Percentiles rank a stretch among this genome's conserved stretches.
These are phyloP conservation scores for Mesoligia furuncula DNA, from an alignment of 2,888 invertebrate genomes.

Conservation along the genomic window DNA sequence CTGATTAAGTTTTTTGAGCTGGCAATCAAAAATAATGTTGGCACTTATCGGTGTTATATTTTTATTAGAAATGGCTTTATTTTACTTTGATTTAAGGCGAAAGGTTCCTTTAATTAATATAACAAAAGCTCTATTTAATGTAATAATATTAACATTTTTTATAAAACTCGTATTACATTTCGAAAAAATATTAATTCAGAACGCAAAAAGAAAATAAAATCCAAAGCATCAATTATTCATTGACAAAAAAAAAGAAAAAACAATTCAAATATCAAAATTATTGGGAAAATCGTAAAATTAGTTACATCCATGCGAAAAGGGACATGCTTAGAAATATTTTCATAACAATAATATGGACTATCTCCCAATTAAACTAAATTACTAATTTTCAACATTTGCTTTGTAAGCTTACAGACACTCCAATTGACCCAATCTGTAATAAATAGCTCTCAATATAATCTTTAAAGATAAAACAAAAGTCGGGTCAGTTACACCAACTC, in stretches of 20 bases:
- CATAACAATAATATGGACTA: not conserved
- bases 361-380: not conserved
- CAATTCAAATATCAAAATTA: conserved; percentile 52
- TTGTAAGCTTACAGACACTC: conserved; percentile 20
- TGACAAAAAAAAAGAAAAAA: conserved; percentile 30
- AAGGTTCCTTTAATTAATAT: not conserved
- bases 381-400: conserved; percentile 60
- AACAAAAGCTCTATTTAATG: not conserved
- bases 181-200: conserved; percentile 50
- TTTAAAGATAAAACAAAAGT: too few relatives aligned
- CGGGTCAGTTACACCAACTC: too few relatives aligned
- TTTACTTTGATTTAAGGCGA: too few relatives aligned
- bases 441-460: not conserved
- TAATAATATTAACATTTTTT: not conserved
- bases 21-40: too few relatives aligned
- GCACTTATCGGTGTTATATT: too few relatives aligned
- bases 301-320: conserved; percentile 65
- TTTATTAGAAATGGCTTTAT: too few relatives aligned
- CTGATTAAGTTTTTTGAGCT: not conserved
- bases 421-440: not conserved
- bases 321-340: conserved; percentile 42
- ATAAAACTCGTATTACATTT: conserved; percentile 54
- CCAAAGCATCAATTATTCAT: conserved; percentile 46
- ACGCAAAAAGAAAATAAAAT: conserved; percentile 51
- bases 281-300: conserved; percentile 60